Conservation (phyloP, 2,888 invertebrate species). For the Metallyticus violacea region DNA sequence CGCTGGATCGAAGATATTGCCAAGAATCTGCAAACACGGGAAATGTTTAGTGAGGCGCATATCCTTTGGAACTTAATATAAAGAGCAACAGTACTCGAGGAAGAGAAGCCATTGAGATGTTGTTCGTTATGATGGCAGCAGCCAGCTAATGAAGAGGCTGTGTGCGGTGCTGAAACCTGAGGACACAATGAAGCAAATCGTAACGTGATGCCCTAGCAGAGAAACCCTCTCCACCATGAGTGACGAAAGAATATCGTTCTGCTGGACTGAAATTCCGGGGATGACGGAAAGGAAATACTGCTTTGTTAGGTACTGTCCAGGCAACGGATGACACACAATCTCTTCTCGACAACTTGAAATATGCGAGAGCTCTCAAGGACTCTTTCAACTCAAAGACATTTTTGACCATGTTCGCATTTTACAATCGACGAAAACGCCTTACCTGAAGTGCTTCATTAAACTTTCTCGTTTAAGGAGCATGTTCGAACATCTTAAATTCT, state of each 20-base stretch:
- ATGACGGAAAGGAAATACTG: not conserved
- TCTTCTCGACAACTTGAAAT: not conserved
- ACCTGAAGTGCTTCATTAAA: no score
- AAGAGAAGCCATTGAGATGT: not conserved
- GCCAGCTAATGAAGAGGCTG: not conserved
- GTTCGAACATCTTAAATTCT: no score
- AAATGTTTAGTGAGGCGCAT: not conserved
- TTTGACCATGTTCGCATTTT: not conserved
- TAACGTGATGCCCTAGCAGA: not conserved
- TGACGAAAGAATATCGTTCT: not conserved
- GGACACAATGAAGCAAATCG: not conserved
- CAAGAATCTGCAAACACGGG: not conserved
- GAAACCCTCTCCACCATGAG: not conserved
- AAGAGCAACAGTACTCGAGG: not conserved
- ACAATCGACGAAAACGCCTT: not conserved
- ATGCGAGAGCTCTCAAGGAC: not conserved
- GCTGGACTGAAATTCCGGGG: not conserved
- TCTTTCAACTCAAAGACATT: not conserved
- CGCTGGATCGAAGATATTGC: not conserved
- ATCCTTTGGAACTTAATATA: not conserved
- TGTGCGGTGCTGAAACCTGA: conserved; percentile 8
- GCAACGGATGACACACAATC: not conserved
- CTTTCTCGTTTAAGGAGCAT: no score
- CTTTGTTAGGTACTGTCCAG: not conserved
- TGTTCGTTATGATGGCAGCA: not conserved